Conservation (phyloP, 2,888 invertebrate species). For the Aphidius colemani region DNA sequence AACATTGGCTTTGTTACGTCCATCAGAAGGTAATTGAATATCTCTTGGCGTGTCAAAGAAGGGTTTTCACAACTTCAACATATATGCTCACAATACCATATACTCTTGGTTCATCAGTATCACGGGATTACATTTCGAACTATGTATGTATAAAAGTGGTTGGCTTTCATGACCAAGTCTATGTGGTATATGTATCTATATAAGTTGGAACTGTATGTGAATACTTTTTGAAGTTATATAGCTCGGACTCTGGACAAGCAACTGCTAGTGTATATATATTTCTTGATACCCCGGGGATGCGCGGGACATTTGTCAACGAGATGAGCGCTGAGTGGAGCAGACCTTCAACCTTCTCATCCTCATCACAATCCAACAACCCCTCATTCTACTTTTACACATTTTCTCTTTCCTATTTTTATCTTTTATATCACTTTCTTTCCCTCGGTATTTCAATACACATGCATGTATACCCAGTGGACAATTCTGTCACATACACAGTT, state of each 20-base stretch:
- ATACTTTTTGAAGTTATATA: not conserved
- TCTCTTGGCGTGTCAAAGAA: slow-evolving; percentile 42
- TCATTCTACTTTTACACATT: slow-evolving; percentile 13
- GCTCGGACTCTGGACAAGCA: slow-evolving; percentile 18
- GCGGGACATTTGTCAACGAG: slow-evolving; percentile 59
- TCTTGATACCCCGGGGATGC: slow-evolving; percentile 49
- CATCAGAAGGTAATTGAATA: slow-evolving; percentile 49
- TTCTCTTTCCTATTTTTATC: not conserved
- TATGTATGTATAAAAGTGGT: slow-evolving; percentile 14
- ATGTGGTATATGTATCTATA: slow-evolving; percentile 5
- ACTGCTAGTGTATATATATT: no score
- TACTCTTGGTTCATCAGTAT: slow-evolving; percentile 18
- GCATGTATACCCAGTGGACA: not conserved
- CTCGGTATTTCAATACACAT: not conserved
- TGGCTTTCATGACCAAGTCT: not conserved
- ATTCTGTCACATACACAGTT: not conserved
- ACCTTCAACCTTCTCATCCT: slow-evolving; percentile 25
- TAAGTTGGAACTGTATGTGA: not conserved
- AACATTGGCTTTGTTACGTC: slow-evolving; percentile 26
- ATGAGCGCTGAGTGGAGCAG: slow-evolving; percentile 53
- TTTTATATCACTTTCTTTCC: not conserved
- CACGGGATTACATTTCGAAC: slow-evolving; percentile 37
- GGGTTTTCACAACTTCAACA: slow-evolving; percentile 28
- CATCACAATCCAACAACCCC: slow-evolving; percentile 9
- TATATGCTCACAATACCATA: no score